Percentiles rank a stretch among this genome's conserved stretches.
These are phyloP conservation scores for Neoaliturus tenellus DNA, from an alignment of 2,888 invertebrate genomes.

Conservation along the genomic window DNA sequence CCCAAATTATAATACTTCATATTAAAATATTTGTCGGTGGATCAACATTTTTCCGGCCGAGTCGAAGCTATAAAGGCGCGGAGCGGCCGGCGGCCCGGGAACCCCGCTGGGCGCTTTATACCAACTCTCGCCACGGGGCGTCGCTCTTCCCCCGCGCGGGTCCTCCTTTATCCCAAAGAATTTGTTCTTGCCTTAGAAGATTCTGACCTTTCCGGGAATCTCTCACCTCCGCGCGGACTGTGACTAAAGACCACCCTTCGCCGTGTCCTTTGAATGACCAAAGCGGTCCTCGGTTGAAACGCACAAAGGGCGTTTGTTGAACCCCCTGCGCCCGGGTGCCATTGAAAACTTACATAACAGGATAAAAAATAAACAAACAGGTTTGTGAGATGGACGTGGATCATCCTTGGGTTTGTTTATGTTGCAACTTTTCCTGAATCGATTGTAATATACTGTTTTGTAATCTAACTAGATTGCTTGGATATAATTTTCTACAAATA, in stretches of 20 bases:
- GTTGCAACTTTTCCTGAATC: no score
- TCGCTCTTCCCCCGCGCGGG: constrained; percentile 1
- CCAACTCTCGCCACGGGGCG: constrained; percentile 36
- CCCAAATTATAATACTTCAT: constrained; percentile 53
- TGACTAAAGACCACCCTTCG: constrained; percentile 41
- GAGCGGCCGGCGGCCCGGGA: constrained; percentile 17
- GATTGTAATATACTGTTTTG: no score
- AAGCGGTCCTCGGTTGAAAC: background rate
- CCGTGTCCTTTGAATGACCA: background rate
- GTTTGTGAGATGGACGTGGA: no score
- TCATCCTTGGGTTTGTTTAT: no score
- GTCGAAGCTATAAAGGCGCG: constrained; percentile 44
- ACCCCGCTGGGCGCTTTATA: constrained; percentile 38
- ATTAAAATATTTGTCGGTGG: constrained; percentile 54
- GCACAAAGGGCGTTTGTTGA: constrained; percentile 14
- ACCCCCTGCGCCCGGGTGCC: background rate
- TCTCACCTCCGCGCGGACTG: constrained; percentile 38
- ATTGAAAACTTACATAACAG: background rate
- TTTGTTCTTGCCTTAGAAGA: constrained; percentile 41
- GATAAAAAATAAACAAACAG: background rate
- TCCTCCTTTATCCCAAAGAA: constrained; percentile 41
- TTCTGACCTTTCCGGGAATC: constrained; percentile 43
- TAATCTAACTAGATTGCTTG: no score
- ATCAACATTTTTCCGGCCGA: constrained; percentile 53
- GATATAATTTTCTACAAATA: no score